These are phyloP conservation scores for Trichogramma dendrolimi DNA, from an alignment of 2,888 invertebrate genomes.

Conservation along the genomic window DNA sequence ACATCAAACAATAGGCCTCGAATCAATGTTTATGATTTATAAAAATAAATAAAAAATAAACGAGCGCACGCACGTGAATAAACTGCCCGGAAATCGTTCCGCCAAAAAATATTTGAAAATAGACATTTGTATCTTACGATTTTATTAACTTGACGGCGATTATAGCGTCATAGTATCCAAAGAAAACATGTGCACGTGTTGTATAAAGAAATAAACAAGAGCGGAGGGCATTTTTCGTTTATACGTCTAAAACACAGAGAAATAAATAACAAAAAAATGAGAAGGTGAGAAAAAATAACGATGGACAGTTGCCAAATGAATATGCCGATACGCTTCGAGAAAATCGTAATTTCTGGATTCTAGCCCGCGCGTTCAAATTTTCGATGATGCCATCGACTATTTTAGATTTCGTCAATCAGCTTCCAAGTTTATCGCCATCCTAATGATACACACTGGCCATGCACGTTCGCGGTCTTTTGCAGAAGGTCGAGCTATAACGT, in stretches of 20 bases:
- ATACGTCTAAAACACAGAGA: not conserved
- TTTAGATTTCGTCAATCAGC: slow-evolving; percentile 47
- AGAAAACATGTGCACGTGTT: too few relatives aligned
- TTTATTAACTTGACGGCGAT: too few relatives aligned
- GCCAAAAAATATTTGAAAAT: too few relatives aligned
- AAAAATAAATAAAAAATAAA: too few relatives aligned
- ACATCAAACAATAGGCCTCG: too few relatives aligned
- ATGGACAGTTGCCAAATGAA: slow-evolving; percentile 41
- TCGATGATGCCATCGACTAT: slow-evolving; percentile 43
- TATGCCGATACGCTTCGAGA: slow-evolving; percentile 38
- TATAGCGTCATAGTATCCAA: too few relatives aligned
- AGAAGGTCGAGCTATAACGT: slow-evolving; percentile 16
- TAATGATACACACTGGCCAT: too few relatives aligned
- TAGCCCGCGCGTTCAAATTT: slow-evolving; percentile 41
- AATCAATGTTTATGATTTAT: too few relatives aligned
- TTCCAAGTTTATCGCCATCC: slow-evolving; percentile 26
- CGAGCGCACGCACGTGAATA: too few relatives aligned
- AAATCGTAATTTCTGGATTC: slow-evolving; percentile 45
- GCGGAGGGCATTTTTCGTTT: slow-evolving; percentile 1
- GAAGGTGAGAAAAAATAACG: slow-evolving; percentile 9
- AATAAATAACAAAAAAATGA: not conserved
- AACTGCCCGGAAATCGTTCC: too few relatives aligned
- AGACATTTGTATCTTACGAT: too few relatives aligned
- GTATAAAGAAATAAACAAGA: slow-evolving; percentile 31
- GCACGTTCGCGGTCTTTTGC: not conserved